phyloP scores from a whole-genome alignment of 1,140 invertebrate genomes.

The Neuroterus valhalla region DNA sequence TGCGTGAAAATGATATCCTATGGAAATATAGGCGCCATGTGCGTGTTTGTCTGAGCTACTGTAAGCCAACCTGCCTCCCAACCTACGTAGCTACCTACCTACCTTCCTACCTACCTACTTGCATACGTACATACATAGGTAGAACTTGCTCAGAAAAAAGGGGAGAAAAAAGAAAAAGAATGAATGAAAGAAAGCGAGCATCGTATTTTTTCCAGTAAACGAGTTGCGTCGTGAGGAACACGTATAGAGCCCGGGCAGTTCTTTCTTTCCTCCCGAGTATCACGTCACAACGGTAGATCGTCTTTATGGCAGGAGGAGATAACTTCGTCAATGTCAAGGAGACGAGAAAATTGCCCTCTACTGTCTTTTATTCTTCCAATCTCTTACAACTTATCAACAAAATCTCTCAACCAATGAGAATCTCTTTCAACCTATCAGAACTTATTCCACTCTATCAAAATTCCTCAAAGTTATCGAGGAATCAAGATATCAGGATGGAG shows the following conservation, averaged over 20 bases:
- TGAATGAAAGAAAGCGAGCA: constrained; percentile 9
- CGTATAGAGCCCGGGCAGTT: constrained; percentile 18
- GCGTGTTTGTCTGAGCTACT: neutral
- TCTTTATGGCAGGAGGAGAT: constrained; percentile 28
- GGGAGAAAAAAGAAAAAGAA: neutral
- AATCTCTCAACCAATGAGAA: neutral
- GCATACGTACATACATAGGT: neutral
- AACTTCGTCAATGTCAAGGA: constrained; percentile 29
- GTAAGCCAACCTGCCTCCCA: constrained; percentile 11
- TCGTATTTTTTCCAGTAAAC: constrained; percentile 27
- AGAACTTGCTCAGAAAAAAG: constrained; percentile 15
- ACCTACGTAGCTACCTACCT: constrained; percentile 9
- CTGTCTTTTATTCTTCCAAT: constrained; percentile 18
- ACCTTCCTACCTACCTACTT: constrained; percentile 3
- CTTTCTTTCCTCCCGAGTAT: constrained; percentile 15
- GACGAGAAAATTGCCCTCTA: constrained; percentile 25
- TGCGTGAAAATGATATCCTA: too few species aligned
- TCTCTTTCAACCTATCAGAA: neutral
- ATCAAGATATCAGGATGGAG: too few species aligned
- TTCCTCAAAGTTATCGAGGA: too few species aligned
- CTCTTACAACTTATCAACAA: constrained; percentile 3
- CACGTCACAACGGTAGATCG: constrained; percentile 29
- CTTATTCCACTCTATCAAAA: constrained; percentile 2
- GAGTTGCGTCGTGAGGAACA: constrained; percentile 1
- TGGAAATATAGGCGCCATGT: constrained; percentile 1